Conservation (phyloP, 2,113 vertebrate species). For the Macrotis lagotis region DNA sequence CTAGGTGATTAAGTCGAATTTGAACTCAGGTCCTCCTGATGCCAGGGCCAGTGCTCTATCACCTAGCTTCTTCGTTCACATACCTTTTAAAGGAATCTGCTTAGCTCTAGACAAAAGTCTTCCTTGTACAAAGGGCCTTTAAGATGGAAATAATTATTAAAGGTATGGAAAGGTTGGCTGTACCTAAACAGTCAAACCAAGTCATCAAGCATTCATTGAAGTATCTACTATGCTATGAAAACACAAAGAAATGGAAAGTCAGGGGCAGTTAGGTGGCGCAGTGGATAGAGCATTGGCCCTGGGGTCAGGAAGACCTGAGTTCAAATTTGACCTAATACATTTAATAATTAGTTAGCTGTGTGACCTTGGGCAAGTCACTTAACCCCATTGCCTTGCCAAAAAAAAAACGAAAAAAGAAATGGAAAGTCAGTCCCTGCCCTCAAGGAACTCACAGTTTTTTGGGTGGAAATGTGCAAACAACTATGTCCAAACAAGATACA, state of each 20-base stretch:
- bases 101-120: neutral
- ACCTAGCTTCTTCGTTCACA: neutral
- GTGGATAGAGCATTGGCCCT: too few species aligned
- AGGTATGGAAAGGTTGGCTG: neutral
- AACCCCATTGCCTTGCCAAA: too few species aligned
- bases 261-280: too few species aligned
- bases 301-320: too few species aligned
- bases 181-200: neutral
- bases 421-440: neutral
- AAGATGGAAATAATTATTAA: neutral
- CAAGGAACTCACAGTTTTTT: neutral
- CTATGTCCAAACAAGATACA: neutral
- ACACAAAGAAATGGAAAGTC: neutral
- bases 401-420: too few species aligned
- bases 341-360: too few species aligned
- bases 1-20: too few species aligned
- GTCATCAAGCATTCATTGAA: neutral
- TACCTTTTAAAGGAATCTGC: neutral
- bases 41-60: too few species aligned
- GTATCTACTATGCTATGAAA: neutral
- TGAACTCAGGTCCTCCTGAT: too few species aligned
- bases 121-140: neutral
- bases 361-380: too few species aligned
- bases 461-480: neutral
- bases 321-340: too few species aligned